phyloP scores from a whole-genome alignment of 2,888 invertebrate genomes.

The Plagiodera versicolora region DNA sequence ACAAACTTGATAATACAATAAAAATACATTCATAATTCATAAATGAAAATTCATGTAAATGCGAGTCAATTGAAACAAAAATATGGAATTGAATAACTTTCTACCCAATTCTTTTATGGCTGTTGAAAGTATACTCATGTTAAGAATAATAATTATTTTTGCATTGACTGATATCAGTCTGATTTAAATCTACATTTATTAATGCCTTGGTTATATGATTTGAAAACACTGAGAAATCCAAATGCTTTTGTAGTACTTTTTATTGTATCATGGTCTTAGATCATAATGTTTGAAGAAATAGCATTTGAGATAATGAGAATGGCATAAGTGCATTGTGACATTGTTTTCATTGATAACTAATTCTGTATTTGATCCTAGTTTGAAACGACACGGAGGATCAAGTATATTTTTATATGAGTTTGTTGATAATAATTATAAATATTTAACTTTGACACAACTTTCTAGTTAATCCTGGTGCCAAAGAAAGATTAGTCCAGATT shows the following conservation, averaged over 20 bases:
- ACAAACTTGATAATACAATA: not conserved
- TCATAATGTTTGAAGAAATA: not conserved
- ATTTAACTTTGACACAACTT: conserved; percentile 38
- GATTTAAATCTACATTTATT: no score
- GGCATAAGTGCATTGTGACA: not conserved
- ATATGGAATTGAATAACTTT: no score
- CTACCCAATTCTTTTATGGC: no score
- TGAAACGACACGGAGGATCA: no score
- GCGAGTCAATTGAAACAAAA: not conserved
- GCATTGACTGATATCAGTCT: no score
- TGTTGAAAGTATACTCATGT: no score
- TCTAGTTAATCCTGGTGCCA: conserved; percentile 91
- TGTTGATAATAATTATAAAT: not conserved
- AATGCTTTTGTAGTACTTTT: not conserved
- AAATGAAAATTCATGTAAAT: not conserved
- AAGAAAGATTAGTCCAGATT: conserved; percentile 93
- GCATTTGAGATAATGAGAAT: not conserved
- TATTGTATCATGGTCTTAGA: not conserved
- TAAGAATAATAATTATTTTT: no score
- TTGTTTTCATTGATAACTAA: not conserved
- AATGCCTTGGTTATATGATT: no score
- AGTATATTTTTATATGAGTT: no score
- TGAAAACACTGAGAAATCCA: no score
- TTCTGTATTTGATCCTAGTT: not conserved
- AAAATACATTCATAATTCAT: not conserved